Percentiles rank a stretch among this genome's conserved stretches.
phyloP scores from a whole-genome alignment of 1,140 invertebrate species.

The Arion vulgaris region DNA sequence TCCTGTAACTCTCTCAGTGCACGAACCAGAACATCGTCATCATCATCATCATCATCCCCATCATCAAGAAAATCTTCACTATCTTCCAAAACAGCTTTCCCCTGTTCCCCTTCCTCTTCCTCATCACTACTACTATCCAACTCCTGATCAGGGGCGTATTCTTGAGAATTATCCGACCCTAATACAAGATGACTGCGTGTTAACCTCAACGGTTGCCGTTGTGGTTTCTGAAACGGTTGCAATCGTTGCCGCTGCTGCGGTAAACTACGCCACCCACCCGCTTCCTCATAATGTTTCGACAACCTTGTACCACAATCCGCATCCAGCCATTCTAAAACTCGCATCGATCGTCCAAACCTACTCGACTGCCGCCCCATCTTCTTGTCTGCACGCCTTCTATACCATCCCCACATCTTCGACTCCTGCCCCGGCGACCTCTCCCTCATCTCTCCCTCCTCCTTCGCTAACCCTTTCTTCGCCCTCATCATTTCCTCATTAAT shows the following conservation, averaged over 20 bases:
- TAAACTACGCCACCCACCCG: slow-evolving; percentile 20
- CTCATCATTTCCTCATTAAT: neutral
- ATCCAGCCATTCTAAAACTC: slow-evolving; percentile 34
- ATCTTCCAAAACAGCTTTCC: slow-evolving; percentile 17
- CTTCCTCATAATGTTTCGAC: slow-evolving; percentile 31
- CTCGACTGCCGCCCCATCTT: slow-evolving; percentile 5
- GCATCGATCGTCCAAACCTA: slow-evolving; percentile 26
- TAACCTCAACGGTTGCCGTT: slow-evolving; percentile 9
- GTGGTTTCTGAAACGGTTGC: neutral
- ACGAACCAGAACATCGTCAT: slow-evolving; percentile 27
- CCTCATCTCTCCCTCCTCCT: neutral
- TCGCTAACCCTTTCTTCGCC: neutral
- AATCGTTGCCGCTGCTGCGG: neutral
- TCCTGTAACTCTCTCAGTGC: slow-evolving; percentile 28
- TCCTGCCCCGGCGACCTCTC: neutral
- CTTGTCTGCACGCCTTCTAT: neutral
- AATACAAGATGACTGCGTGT: slow-evolving; percentile 11
- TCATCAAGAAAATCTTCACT: slow-evolving; percentile 5
- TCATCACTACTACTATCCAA: neutral
- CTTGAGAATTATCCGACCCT: neutral
- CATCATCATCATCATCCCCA: slow-evolving; percentile 6
- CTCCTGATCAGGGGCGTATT: neutral
- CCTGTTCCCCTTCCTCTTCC: neutral
- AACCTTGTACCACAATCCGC: slow-evolving; percentile 31
- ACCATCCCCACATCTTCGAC: neutral